Evolutionary conservation across 2,888 invertebrate species (phyloP), one percentile per base, ranked within the genome.

Genomic region (Tanytarsus gracilentus): DNA sequence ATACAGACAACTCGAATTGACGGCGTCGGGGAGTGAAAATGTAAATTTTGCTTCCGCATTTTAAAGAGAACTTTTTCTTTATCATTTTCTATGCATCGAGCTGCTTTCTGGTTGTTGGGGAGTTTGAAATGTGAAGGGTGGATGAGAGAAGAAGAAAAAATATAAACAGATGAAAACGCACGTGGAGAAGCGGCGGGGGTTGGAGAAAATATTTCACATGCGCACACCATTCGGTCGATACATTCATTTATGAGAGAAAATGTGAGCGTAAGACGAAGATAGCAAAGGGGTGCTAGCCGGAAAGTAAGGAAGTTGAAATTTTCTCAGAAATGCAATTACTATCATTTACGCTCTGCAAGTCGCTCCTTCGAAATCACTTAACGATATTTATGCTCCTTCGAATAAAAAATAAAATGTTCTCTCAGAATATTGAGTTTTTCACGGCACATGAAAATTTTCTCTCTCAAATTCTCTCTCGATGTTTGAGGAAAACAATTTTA

Each of bases 201-300:
- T 33, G 33, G 33, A 5, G 33, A 8, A 3, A 21, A 21, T 52
- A 11, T 21, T 29, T 25, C 11, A 39, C 55, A 55, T 55, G 55
- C 55, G 55, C 55, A 55, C 25, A 33, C 25, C 16, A 25, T 39
- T 55, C 16, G 55, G 55, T 55, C 55, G 55, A 55, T 55, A 55
- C 14, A 25, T 23, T 6, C 48, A n/a, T n/a, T 36, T 18, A 4
- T 33, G 33, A 3, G 49, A 52, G 33, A 52, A n/a, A 23, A 18
- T 27, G 36, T 21, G n/a, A n/a, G n/a, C n/a, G n/a, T n/a, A n/a
- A n/a, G n/a, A n/a, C n/a, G n/a, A n/a, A n/a, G n/a, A n/a, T n/a
- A n/a, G n/a, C n/a, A n/a, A n/a, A n/a, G n/a, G n/a, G n/a, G n/a
- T n/a, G n/a, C n/a, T n/a, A n/a, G n/a, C n/a, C n/a, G n/a, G n/a